Evolutionary conservation across 2,113 vertebrate species (phyloP).

Genomic region (Hyla sarda): DNA sequence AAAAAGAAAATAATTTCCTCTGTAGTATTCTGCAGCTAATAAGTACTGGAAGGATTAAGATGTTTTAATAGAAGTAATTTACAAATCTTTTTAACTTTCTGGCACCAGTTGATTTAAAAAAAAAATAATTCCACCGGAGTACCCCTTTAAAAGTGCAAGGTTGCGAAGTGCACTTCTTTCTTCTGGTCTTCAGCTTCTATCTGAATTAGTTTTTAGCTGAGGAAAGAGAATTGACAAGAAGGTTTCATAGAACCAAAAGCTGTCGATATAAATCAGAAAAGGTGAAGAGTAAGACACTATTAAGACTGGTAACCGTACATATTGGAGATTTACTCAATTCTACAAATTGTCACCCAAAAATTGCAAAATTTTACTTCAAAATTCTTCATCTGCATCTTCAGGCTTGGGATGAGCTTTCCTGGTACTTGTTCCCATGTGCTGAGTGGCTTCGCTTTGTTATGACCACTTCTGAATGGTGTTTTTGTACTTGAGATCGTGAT

Average conservation of each 20-base stretch:
- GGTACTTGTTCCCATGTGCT: not conserved
- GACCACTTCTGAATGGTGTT: constrained; percentile 24
- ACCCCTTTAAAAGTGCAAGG: no score
- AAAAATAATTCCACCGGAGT: no score
- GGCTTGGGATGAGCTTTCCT: not conserved
- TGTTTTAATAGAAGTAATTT: no score
- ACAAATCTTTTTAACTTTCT: no score
- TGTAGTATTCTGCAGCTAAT: no score
- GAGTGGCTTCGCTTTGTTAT: constrained; percentile 23
- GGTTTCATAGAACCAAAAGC: not conserved
- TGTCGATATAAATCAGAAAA: no score
- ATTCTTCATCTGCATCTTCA: not conserved
- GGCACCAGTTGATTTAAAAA: no score
- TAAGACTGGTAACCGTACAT: not conserved
- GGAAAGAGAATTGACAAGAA: not conserved
- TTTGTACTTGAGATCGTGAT: constrained; percentile 41
- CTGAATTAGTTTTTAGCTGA: not conserved
- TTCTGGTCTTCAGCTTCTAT: no score
- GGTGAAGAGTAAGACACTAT: no score
- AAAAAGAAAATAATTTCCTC: no score
- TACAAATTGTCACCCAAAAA: not conserved
- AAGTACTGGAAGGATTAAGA: no score
- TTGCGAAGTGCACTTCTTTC: no score
- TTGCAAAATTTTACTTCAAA: not conserved
- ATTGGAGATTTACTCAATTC: not conserved